A percentile compares a stretch with the other conserved stretches of the same genome.
Evolutionary conservation across 2,113 vertebrate species (phyloP).

Genomic region (Cyanistes caeruleus): DNA sequence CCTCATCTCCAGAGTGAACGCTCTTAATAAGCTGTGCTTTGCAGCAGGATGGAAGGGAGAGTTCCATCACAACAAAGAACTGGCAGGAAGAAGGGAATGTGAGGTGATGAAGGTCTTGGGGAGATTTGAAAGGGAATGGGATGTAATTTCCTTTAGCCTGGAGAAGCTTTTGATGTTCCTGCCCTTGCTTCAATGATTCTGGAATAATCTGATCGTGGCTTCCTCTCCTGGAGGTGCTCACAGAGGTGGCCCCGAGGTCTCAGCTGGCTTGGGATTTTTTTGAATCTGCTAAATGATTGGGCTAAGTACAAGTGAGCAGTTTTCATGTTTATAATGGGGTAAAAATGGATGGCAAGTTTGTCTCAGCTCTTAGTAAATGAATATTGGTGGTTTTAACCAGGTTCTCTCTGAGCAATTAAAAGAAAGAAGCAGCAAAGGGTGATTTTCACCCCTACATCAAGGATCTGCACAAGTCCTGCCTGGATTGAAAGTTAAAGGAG

Average conservation of each 20-base stretch:
- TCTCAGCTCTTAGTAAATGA: neutral
- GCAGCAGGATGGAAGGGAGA: neutral
- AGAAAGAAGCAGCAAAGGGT: neutral
- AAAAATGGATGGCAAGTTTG: neutral
- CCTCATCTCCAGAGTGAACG: neutral
- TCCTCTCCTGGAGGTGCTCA: neutral
- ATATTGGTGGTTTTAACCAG: neutral
- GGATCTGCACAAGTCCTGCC: neutral
- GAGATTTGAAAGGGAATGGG: neutral
- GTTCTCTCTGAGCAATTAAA: neutral
- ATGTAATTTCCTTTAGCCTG: neutral
- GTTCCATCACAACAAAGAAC: neutral
- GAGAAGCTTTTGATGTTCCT: neutral
- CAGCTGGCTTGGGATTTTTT: neutral
- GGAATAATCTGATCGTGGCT: neutral
- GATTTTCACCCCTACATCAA: neutral
- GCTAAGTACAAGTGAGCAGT: neutral
- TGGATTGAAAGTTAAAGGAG: rapidly evolving
- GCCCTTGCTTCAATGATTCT: neutral
- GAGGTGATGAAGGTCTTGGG: neutral
- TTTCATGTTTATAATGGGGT: rapidly evolving
- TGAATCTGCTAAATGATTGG: neutral
- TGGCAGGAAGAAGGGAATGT: neutral
- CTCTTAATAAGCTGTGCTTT: neutral
- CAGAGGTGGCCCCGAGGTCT: neutral